These are phyloP conservation scores for Ornithoptera alexandrae DNA, from an alignment of 2,888 invertebrate genomes.

Conservation along the genomic window DNA sequence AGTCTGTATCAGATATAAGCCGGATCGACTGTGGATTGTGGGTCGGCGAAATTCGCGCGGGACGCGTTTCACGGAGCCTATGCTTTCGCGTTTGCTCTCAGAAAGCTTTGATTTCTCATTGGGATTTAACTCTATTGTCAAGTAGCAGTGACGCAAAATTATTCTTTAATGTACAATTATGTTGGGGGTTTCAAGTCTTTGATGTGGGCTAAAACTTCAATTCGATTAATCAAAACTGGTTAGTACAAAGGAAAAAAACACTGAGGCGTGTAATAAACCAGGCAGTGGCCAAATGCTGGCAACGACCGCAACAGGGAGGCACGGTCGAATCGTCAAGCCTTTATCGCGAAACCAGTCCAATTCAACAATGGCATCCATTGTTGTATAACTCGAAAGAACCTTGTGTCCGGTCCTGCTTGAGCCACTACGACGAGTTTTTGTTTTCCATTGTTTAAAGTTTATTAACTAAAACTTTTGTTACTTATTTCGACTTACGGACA, in stretches of 20 bases:
- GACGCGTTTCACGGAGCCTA: conserved; percentile 48
- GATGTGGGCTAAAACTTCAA: conserved; percentile 5
- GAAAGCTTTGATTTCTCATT: conserved; percentile 58
- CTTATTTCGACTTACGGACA: background rate
- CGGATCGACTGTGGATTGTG: conserved; percentile 42
- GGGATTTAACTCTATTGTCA: conserved; percentile 51
- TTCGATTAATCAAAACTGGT: conserved; percentile 23
- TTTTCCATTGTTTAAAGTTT: conserved; percentile 22
- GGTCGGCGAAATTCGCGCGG: conserved; percentile 58
- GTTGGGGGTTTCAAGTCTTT: conserved; percentile 8
- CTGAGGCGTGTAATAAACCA: conserved; percentile 32
- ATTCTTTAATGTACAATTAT: conserved; percentile 35
- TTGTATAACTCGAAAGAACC: conserved; percentile 37
- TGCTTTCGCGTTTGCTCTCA: conserved; percentile 42
- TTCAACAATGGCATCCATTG: conserved; percentile 60
- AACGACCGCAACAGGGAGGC: conserved; percentile 34
- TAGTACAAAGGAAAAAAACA: conserved; percentile 24
- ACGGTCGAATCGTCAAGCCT: conserved; percentile 33
- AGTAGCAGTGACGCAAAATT: conserved; percentile 48
- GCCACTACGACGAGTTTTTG: conserved; percentile 16
- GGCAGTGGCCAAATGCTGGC: conserved; percentile 48
- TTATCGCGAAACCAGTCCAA: conserved; percentile 57
- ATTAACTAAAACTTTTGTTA: background rate
- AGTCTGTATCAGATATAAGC: conserved; percentile 30
- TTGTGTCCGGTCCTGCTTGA: conserved; percentile 31